Evolutionary conservation across 1,140 invertebrate genomes (phyloP), one percentile per base, ranked within the genome.

Genomic region (Macrocentrus cingulum): DNA sequence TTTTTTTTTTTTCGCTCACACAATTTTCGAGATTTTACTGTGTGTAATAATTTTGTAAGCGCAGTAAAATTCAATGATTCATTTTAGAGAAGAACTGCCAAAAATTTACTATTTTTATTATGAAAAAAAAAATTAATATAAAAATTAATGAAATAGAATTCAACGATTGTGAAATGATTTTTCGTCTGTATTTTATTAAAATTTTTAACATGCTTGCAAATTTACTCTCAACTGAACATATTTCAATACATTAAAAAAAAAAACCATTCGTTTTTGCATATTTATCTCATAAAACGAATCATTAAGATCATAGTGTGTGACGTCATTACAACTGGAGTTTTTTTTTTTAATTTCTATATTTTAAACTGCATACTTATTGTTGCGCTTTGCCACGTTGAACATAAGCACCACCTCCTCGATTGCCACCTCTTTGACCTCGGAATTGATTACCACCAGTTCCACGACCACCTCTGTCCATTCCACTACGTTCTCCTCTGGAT

Each of bases 401-500:
- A 50, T 74, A 77, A 56, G 69, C 66, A 49, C 62, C 62, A 56
- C 62, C 59, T 22, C 59, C 60, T 16, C 64, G 63, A 49, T 58
- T 61, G 37, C 70, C 72, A 15, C 68, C 67, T 19, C 68, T 64
- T 52, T 72, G 71, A 41, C 69, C 61, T 9, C 75, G 72, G 46
- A 70, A 75, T 52, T 75, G 71, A n/a, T 71, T 67, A 23, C 71
- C 68, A 16, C 71, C 69, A 15, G 70, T 67, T 19, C 71, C 67
- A 15, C 71, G 67, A 46, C 65, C 51, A 29, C 66, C 67, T 56
- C 69, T 62, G 15, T 70, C 62, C 50, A 61, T 64, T 16, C 60
- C 62, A 9, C 29, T 16, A 7, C 67, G 59, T 23, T 69, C 66
- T n/a, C 62, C 53, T 0, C 66, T 55, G 16, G 59, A 56, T 41